These are phyloP conservation scores for Melinaea menophilus DNA, from an alignment of 2,888 invertebrate genomes.

Conservation along the genomic window DNA sequence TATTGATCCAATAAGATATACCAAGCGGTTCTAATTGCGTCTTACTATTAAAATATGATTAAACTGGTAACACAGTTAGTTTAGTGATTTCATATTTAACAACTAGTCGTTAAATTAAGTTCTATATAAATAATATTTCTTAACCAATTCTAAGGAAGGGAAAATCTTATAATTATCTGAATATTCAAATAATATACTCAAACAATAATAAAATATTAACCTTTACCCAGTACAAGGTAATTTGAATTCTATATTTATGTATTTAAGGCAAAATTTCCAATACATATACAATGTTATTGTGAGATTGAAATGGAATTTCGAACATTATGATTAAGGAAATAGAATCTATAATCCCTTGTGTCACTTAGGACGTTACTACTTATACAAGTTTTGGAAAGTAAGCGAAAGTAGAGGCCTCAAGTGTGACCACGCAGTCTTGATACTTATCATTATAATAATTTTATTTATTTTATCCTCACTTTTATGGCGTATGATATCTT, in stretches of 20 bases:
- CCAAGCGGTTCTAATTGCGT: too few relatives aligned
- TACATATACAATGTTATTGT: conserved; percentile 13
- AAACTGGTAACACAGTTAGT: too few relatives aligned
- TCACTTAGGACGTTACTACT: conserved; percentile 44
- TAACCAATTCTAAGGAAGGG: too few relatives aligned
- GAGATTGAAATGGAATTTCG: conserved; percentile 17
- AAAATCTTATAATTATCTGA: too few relatives aligned
- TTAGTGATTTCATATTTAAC: too few relatives aligned
- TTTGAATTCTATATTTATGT: conserved; percentile 36
- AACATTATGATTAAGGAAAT: conserved; percentile 5
- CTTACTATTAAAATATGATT: too few relatives aligned
- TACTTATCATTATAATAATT: conserved; percentile 44
- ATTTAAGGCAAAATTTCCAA: conserved; percentile 20
- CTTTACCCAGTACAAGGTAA: conserved; percentile 31
- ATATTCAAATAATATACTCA: not conserved
- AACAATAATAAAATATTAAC: not conserved
- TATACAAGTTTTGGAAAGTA: conserved; percentile 66
- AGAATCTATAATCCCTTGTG: conserved; percentile 29
- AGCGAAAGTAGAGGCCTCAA: conserved; percentile 65
- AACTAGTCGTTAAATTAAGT: too few relatives aligned
- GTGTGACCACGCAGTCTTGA: conserved; percentile 56
- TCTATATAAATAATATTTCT: too few relatives aligned
- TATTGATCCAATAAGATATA: too few relatives aligned
- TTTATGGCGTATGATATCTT: conserved; percentile 10
- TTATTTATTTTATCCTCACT: conserved; percentile 19